These are phyloP conservation scores for Iguana delicatissima DNA, from an alignment of 2,797 vertebrate genomes.

Conservation along the genomic window DNA sequence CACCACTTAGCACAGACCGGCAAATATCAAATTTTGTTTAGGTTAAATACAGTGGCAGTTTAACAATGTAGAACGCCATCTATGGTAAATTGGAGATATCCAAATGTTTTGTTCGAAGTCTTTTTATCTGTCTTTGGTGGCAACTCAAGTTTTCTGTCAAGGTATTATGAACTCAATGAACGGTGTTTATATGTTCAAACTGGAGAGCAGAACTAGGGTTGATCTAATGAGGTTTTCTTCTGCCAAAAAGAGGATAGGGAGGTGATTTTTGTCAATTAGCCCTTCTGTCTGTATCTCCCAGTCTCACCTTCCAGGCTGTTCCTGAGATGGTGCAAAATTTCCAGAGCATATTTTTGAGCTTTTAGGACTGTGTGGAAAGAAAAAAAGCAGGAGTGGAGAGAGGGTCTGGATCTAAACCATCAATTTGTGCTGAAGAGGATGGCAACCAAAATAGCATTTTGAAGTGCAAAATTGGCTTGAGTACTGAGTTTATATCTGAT, in stretches of 20 bases:
- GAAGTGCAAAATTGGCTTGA: not conserved
- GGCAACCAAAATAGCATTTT: not conserved
- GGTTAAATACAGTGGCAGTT: not conserved
- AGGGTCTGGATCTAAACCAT: not conserved
- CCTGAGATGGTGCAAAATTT: not conserved
- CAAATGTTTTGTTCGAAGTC: not conserved
- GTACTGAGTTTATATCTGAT: conserved; percentile 14
- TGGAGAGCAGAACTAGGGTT: not conserved
- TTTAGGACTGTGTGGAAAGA: not conserved
- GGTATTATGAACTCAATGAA: not conserved
- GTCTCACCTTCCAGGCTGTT: not conserved
- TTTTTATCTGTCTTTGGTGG: not conserved
- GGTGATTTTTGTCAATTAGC: not conserved
- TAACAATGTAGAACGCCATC: not conserved
- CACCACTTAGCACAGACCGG: not conserved
- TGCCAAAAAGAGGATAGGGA: not conserved
- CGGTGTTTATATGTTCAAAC: not conserved
- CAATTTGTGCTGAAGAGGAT: not conserved
- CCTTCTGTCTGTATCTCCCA: not conserved
- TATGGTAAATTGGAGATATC: not conserved
- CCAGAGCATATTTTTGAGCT: not conserved
- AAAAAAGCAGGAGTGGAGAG: not conserved
- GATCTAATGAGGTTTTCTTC: not conserved
- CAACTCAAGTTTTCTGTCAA: not conserved
- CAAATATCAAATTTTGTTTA: not conserved